phyloP scores from a whole-genome alignment of 2,113 vertebrate species.

The Athene cunicularia region DNA sequence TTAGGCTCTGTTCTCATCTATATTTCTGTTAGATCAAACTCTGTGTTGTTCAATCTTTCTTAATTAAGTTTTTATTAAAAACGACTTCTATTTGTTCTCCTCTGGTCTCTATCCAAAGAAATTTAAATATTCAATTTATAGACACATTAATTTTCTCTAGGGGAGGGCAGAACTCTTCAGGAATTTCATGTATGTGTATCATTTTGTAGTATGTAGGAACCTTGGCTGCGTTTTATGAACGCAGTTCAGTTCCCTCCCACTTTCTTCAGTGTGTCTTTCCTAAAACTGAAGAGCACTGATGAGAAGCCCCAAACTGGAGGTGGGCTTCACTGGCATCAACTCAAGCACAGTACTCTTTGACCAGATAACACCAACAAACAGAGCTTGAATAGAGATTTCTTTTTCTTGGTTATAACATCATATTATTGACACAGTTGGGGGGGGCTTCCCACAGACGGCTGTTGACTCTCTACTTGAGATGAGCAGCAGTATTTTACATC shows the following conservation, averaged over 20 bases:
- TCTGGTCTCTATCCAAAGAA: background rate
- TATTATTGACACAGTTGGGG: background rate
- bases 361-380: background rate
- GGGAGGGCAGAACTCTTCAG: background rate
- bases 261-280: background rate
- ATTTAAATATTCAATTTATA: background rate
- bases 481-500: background rate
- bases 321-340: background rate
- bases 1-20: background rate
- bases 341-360: background rate
- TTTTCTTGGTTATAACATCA: background rate
- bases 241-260: background rate
- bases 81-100: background rate
- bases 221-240: background rate
- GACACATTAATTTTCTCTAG: background rate
- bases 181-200: background rate
- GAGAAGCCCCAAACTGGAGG: background rate
- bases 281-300: background rate
- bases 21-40: background rate
- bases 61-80: background rate
- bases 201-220: background rate
- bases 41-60: background rate
- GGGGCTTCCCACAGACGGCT: background rate
- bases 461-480: background rate
- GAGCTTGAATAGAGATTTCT: background rate